Base-by-base conservation (phyloP, 2,888 invertebrate species). In the Polia nebulosa region DNA sequence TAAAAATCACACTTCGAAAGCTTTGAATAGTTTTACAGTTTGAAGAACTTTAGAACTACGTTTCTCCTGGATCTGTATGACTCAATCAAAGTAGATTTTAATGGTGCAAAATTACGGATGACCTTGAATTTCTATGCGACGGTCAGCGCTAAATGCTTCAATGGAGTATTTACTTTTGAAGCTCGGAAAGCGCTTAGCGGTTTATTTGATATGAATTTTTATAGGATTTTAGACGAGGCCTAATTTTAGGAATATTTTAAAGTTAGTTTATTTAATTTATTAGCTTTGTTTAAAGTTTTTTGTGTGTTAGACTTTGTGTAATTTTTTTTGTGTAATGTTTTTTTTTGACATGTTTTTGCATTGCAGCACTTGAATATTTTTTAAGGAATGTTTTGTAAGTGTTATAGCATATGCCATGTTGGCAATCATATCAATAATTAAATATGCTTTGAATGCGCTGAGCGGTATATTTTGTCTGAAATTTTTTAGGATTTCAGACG, bases 111-210 rank as follows among this genome's bases (percentile, higher is more conserved):
- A 36, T 70, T 3, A 41, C 11, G 34, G n/a, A 55, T 49, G 41
- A 56, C 44, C 72, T 56, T 72, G 44, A 62, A 72, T 36, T 3
- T 32, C 6, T 51, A 13, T 8, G 3, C 0, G 20, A 44, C 34
- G 11, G 55, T 56, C 51, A 51, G 15, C 29, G 29, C 11, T 49
- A 20, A 52, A 13, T 52, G 13, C 44, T 39, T 39, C 22, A 58
- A 52, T 20, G 11, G 20, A 45, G 25, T 15, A 11, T 29, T 44
- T 32, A 36, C 5, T 22, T 25, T 70, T 29, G 17, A 32, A 70
- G 11, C 29, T n/a, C 11, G n/a, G 9, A 39, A 44, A 72, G 51
- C n/a, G 36, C 25, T 52, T 4, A 20, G 11, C 6, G 36, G 7
- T 39, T 27, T 49, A 55, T 55, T 62, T 51, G 8, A 0, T 36